Evolutionary conservation across 1,140 invertebrate genomes (phyloP).

Genomic region (Ostrea edulis): DNA sequence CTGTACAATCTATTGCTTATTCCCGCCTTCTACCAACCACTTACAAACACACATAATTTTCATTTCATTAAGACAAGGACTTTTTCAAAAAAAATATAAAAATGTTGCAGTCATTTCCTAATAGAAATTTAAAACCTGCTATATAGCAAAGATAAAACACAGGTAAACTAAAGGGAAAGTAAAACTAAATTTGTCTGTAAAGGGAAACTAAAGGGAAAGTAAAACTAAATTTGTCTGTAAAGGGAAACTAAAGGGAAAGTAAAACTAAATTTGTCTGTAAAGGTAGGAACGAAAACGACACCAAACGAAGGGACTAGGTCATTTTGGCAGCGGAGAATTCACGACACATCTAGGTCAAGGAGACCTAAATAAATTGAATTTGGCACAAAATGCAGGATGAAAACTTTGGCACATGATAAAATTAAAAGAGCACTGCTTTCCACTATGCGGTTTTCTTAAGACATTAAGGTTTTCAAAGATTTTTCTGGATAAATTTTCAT

Average conservation of each 20-base stretch:
- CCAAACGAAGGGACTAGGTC: neutral
- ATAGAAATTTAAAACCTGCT: neutral
- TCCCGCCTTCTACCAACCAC: neutral
- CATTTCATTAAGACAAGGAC: neutral
- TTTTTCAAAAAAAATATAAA: neutral
- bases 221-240: no score
- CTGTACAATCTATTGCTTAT: slow-evolving; percentile 25
- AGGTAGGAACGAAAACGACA: neutral
- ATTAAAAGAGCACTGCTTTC: neutral
- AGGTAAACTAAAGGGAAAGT: neutral
- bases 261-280: slow-evolving; percentile 4
- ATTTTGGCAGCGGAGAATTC: slow-evolving; percentile 29
- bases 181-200: no score
- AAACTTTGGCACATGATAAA: slow-evolving; percentile 11
- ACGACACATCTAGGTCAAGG: slow-evolving; percentile 1
- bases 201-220: neutral
- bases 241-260: neutral
- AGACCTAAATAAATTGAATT: slow-evolving; percentile 10
- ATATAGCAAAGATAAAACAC: neutral
- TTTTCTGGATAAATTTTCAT: neutral
- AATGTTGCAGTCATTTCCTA: neutral
- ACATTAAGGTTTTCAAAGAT: no score
- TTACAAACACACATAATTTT: neutral
- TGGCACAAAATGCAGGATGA: slow-evolving; percentile 34
- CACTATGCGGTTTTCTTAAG: neutral